Percentiles rank a stretch among this genome's conserved stretches.
Evolutionary conservation across 1,140 invertebrate genomes (phyloP).

Genomic region (Bombus affinis): DNA sequence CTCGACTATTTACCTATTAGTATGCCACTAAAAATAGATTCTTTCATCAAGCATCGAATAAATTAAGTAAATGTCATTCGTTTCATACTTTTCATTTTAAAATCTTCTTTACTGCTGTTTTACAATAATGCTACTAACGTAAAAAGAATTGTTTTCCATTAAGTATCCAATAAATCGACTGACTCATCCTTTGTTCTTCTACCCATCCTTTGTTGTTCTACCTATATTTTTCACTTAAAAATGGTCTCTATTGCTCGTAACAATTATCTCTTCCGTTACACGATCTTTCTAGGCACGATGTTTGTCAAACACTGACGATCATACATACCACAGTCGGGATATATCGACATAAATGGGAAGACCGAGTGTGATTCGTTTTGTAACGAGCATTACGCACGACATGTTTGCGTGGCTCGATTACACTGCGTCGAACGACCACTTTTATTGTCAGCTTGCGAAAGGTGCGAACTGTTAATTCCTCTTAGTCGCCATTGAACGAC

Average conservation of each 20-base stretch:
- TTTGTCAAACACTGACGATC: background rate
- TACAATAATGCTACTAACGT: too few species aligned
- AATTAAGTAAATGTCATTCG: background rate
- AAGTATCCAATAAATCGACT: too few species aligned
- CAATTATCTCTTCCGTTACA: background rate
- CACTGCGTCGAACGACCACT: constrained; percentile 58
- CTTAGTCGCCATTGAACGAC: constrained; percentile 38
- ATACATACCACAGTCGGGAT: background rate
- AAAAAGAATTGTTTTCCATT: too few species aligned
- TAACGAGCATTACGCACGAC: background rate
- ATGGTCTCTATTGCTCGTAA: background rate
- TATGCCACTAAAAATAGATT: background rate
- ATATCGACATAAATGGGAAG: constrained; percentile 22
- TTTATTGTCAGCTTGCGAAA: constrained; percentile 68
- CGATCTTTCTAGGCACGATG: too few species aligned
- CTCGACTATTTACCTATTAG: too few species aligned
- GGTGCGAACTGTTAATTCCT: constrained; percentile 55
- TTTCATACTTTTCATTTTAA: background rate
- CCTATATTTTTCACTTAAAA: background rate
- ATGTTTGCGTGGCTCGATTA: constrained; percentile 31
- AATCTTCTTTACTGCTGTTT: too few species aligned
- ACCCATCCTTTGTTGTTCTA: background rate
- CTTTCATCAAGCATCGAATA: background rate
- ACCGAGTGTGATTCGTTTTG: constrained; percentile 4
- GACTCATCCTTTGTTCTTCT: background rate